Evolutionary conservation across 2,113 vertebrate species (phyloP).

Genomic region (Odobenus rosmarus): DNA sequence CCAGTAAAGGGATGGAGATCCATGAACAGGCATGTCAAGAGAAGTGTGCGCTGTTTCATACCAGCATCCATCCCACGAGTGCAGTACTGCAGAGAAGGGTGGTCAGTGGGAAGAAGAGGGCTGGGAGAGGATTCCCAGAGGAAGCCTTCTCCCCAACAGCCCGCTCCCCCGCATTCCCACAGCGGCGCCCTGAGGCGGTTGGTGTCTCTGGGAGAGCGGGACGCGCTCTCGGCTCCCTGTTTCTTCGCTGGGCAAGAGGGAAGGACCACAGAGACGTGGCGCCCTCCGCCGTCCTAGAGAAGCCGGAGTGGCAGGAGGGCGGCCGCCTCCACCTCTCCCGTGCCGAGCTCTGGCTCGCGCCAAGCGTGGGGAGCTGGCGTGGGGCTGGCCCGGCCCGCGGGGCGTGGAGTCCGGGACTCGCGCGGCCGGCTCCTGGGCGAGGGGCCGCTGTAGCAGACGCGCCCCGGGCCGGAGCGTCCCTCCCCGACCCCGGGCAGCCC

Average conservation of each 20-base stretch:
- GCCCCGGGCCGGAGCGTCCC: background rate
- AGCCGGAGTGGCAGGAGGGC: background rate
- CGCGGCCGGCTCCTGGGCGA: fast-evolving
- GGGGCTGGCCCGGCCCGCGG: background rate
- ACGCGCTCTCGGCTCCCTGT: background rate
- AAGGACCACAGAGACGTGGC: conserved; percentile 39
- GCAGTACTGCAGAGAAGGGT: background rate
- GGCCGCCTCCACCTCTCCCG: fast-evolving
- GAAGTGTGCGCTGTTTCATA: fast-evolving
- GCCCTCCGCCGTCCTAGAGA: conserved; percentile 31
- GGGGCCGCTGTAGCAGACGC: background rate
- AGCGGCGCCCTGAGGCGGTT: fast-evolving
- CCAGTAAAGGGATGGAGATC: background rate
- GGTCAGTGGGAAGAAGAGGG: background rate
- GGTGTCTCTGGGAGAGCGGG: too few relatives aligned
- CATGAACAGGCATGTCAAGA: background rate
- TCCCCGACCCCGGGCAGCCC: background rate
- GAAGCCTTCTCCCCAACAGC: background rate
- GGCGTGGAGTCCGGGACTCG: background rate
- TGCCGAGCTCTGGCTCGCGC: fast-evolving
- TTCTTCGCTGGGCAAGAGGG: fast-evolving
- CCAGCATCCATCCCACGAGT: background rate
- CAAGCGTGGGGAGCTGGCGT: background rate
- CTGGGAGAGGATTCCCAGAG: too few relatives aligned
- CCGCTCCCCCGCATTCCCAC: fast-evolving